phyloP scores from a whole-genome alignment of 2,113 vertebrate species.

The Chlorodrepanis virens region DNA sequence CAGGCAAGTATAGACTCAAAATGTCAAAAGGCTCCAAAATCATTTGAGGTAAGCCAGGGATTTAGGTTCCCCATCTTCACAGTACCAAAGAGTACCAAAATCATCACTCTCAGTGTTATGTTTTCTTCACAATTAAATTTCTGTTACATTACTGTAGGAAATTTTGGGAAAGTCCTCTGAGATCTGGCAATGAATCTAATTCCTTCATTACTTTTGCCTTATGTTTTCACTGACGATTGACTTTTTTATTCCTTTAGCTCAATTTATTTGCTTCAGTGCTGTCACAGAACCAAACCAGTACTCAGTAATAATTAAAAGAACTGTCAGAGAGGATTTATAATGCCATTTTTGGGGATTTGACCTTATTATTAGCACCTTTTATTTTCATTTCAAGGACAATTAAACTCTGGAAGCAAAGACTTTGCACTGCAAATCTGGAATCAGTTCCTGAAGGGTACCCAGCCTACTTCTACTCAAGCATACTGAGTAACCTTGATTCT shows the following conservation, averaged over 20 bases:
- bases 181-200: neutral
- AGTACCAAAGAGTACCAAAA: neutral
- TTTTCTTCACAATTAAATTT: neutral
- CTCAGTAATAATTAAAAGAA: conserved; percentile 2
- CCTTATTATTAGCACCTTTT: neutral
- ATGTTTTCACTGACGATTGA: neutral
- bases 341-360: neutral
- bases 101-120: neutral
- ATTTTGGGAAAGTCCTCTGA: neutral
- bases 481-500: neutral
- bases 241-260: neutral
- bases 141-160: neutral
- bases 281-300: neutral
- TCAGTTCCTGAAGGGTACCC: neutral
- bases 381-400: neutral
- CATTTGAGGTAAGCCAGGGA: neutral
- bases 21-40: neutral
- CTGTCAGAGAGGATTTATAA: neutral
- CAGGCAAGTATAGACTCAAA: neutral
- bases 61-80: neutral
- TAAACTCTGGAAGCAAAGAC: neutral
- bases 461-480: neutral
- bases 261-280: neutral
- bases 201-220: neutral
- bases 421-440: neutral